Conservation (phyloP, 2,113 vertebrate genomes). For the Alethe castanea region DNA sequence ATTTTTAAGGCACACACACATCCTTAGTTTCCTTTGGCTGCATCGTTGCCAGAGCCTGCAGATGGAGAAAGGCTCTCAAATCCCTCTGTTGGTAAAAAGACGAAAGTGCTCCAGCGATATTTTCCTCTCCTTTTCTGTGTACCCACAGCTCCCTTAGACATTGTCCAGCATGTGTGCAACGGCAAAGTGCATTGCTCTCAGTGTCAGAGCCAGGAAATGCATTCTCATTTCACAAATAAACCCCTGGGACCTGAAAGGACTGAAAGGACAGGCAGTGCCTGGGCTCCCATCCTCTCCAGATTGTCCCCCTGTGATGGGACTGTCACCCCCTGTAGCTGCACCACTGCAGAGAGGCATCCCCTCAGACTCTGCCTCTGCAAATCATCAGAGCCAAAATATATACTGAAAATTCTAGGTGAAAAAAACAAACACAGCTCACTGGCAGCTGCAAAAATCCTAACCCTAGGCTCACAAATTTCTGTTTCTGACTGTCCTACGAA, state of each 20-base stretch:
- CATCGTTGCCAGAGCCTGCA: not conserved
- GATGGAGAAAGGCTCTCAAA: constrained; percentile 59
- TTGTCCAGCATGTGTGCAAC: not conserved
- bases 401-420: not conserved
- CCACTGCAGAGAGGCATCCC: fast-evolving
- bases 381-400: not conserved
- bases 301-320: fast-evolving
- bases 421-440: not conserved
- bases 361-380: not conserved
- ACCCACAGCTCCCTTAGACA: not conserved
- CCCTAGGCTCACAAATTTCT: not conserved
- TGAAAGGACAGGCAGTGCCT: not conserved
- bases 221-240: not conserved
- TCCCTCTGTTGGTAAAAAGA: constrained; percentile 68
- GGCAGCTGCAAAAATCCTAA: not conserved
- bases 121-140: not conserved
- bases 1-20: not conserved
- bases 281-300: not conserved
- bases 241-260: not conserved
- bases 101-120: constrained; percentile 45
- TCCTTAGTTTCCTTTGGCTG: not conserved
- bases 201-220: not conserved
- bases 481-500: not conserved
- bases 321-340: not conserved
- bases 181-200: not conserved